These are phyloP conservation scores for Thaumetopoea pityocampa DNA, from an alignment of 1,140 invertebrate genomes.

Conservation along the genomic window DNA sequence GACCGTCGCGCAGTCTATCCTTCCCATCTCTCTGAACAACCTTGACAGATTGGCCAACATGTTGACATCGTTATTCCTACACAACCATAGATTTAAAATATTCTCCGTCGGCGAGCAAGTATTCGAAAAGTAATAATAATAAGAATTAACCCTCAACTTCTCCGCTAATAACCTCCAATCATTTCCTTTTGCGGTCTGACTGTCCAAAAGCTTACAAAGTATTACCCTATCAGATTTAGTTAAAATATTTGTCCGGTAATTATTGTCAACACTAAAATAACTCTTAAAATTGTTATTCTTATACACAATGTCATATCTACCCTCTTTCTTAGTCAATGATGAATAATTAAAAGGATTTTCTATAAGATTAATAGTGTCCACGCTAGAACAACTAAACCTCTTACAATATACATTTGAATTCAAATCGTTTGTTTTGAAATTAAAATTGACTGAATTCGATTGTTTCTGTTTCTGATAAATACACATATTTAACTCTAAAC, in stretches of 20 bases:
- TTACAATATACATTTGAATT: constrained; percentile 69
- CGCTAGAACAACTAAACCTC: constrained; percentile 61
- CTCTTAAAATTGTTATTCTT: constrained; percentile 49
- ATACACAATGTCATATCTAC: constrained; percentile 59
- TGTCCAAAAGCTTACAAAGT: constrained; percentile 92
- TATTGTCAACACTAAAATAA: constrained; percentile 64
- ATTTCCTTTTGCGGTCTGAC: constrained; percentile 91
- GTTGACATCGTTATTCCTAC: constrained; percentile 91
- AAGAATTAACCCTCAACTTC: constrained; percentile 92
- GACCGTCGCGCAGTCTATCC: constrained; percentile 91
- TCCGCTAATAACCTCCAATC: constrained; percentile 97
- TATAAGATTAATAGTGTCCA: constrained; percentile 63
- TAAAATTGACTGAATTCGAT: constrained; percentile 67
- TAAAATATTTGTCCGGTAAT: constrained; percentile 56
- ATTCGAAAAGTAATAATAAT: constrained; percentile 97
- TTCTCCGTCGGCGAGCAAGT: constrained; percentile 96
- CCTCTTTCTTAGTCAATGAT: constrained; percentile 63
- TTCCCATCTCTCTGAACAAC: constrained; percentile 93
- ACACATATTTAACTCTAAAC: constrained; percentile 63
- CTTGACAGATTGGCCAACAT: constrained; percentile 88
- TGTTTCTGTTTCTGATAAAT: constrained; percentile 71
- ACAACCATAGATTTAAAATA: constrained; percentile 97
- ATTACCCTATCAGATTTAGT: constrained; percentile 83
- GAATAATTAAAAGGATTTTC: constrained; percentile 71
- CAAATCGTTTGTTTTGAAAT: constrained; percentile 69